phyloP scores from a whole-genome alignment of 1,140 invertebrate species.

The Euura saliciscinereae region DNA sequence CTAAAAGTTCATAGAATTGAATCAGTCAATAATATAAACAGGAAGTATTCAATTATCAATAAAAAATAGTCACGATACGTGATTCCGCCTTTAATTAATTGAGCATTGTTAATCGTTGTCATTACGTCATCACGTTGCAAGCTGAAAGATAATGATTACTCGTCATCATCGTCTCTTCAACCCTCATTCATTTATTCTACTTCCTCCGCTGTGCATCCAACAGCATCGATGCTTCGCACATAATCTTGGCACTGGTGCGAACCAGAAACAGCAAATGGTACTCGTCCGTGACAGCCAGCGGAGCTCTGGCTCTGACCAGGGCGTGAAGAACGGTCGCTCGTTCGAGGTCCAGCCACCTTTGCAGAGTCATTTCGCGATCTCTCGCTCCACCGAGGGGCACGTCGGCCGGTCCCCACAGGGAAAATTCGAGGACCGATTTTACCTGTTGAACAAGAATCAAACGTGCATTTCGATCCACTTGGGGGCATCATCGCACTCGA shows the following conservation, averaged over 20 bases:
- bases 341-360: conserved; percentile 84
- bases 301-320: conserved; percentile 72
- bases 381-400: conserved; percentile 69
- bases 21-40: too few species aligned
- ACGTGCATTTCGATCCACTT: conserved; percentile 6
- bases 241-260: conserved; percentile 77
- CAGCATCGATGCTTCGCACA: conserved; percentile 77
- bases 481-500: not conserved
- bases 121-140: too few species aligned
- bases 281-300: conserved; percentile 78
- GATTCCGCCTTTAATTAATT: too few species aligned
- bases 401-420: conserved; percentile 84
- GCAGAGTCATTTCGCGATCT: conserved; percentile 73
- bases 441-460: conserved; percentile 45
- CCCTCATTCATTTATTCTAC: not conserved
- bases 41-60: too few species aligned
- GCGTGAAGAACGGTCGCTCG: conserved; percentile 81
- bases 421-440: conserved; percentile 81
- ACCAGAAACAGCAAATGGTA: conserved; percentile 83
- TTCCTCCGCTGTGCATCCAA: conserved; percentile 58
- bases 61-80: too few species aligned
- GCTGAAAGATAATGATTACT: too few species aligned
- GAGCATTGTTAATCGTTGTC: too few species aligned
- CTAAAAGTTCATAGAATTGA: too few species aligned
- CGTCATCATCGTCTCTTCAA: not conserved